Evolutionary conservation across 2,113 vertebrate species (phyloP).

Genomic region (Brachionichthys hirsutus): DNA sequence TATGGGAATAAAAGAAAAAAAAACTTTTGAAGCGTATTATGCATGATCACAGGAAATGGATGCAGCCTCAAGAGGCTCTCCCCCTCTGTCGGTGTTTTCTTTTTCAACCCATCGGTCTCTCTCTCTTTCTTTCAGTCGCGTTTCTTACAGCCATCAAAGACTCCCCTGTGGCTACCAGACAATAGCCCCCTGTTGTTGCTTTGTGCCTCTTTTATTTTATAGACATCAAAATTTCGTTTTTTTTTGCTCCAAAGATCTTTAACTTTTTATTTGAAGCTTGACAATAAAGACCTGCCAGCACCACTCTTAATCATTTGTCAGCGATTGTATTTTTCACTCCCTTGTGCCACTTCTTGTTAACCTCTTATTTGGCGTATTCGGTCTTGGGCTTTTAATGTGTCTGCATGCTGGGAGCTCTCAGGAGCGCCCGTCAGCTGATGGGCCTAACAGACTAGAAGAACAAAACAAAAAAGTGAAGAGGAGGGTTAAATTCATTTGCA

Average conservation of each 20-base stretch:
- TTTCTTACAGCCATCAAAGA: conserved; percentile 41
- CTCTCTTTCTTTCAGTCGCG: neutral
- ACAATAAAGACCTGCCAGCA: conserved; percentile 96
- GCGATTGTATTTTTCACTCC: conserved; percentile 87
- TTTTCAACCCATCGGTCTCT: conserved; percentile 46
- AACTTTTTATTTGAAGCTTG: conserved; percentile 98
- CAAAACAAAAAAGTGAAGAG: conserved; percentile 80
- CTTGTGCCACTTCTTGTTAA: conserved; percentile 97
- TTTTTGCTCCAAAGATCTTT: conserved; percentile 97
- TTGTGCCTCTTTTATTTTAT: conserved; percentile 99
- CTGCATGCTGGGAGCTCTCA: conserved; percentile 87
- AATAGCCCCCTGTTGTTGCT: conserved; percentile 99
- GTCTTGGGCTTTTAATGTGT: conserved; percentile 84
- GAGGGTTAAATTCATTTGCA: conserved; percentile 84
- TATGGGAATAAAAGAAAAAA: conserved; percentile 82
- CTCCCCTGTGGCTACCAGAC: conserved; percentile 96
- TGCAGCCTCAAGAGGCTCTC: conserved; percentile 94
- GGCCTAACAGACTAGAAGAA: conserved; percentile 72
- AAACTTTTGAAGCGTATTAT: conserved; percentile 99
- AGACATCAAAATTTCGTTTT: conserved; percentile 97
- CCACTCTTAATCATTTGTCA: conserved; percentile 95
- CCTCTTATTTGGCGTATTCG: conserved; percentile 92
- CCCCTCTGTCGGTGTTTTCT: conserved; percentile 81
- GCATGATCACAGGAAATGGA: conserved; percentile 99
- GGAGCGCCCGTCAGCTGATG: conserved; percentile 89